phyloP scores from a whole-genome alignment of 2,797 vertebrate genomes.

The Enteromius paludinosus region DNA sequence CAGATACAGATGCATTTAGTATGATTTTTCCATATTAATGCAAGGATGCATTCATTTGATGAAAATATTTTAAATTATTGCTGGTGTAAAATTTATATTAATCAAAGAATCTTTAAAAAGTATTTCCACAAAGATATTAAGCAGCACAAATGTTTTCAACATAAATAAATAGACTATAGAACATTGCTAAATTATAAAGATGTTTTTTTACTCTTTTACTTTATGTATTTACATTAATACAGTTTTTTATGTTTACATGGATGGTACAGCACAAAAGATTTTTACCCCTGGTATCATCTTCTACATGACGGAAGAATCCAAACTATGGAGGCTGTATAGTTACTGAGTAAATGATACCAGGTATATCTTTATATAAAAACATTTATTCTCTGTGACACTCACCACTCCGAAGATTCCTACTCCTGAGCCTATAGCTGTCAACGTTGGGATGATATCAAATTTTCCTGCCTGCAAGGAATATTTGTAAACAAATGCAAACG shows the following conservation, averaged over 20 bases:
- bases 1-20: neutral
- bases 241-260: neutral
- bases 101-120: neutral
- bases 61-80: neutral
- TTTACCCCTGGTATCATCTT: neutral
- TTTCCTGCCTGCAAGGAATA: slow-evolving; percentile 84
- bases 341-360: neutral
- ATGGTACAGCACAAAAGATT: neutral
- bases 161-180: neutral
- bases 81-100: neutral
- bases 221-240: neutral
- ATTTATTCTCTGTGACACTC: slow-evolving; percentile 67
- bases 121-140: neutral
- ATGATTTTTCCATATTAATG: neutral
- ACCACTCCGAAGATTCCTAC: slow-evolving; percentile 99
- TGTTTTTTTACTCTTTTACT: too few relatives aligned
- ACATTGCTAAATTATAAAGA: neutral
- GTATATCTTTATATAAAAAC: slow-evolving; percentile 9
- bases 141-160: neutral
- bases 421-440: slow-evolving; percentile 95
- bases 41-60: neutral
- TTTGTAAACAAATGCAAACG: neutral
- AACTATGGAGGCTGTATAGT: neutral
- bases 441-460: slow-evolving; percentile 96
- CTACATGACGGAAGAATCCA: neutral